Base-by-base conservation (phyloP, 2,797 vertebrate genomes). In the Acanthurus leucopareius region DNA sequence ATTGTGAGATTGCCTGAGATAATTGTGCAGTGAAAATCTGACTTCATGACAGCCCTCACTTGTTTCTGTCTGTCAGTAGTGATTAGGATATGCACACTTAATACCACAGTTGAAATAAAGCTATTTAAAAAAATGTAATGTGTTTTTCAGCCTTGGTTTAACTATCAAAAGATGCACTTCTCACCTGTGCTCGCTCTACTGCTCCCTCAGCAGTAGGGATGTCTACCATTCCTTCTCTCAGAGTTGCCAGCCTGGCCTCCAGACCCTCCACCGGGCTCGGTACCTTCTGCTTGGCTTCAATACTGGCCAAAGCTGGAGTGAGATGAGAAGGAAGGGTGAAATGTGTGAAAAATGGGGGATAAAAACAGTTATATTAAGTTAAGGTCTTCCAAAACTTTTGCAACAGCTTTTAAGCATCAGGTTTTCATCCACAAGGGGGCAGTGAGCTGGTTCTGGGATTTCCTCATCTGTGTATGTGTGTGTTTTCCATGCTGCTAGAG, bases 111-210 rank as follows among this genome's bases (percentile, higher is more conserved):
- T 35, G 1, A 35, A 35, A 35, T 35, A 7, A 35, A 35, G 5
- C 32, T 35, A 7, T 35, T 32, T 32, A 35, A 35, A 35, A 35
- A 35, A 42, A 13, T 42, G 11, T 10, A 11, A 42, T 47, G 19
- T 45, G 13, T 22, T 58, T 58, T 53, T 47, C 44, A 49, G 15
- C 15, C 11, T 11, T 58, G 5, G 53, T 15, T 17, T n/a, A 0
- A 66, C 53, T 7, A 19, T 54, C 10, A 56, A 10, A 7, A 42
- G 3, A 53, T 19, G 20, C 15, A 17, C 47, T 40, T 59, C 88
- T 87, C 87, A 98, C 98, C 97, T 97, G 97, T 60, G 94, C 96
- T 66, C 91, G 92, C 52, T 95, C 94, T 57, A 98, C 91, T 2
- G 96, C 95, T 0, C 76, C 91, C 83, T 97, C 96, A 11, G 94